Conservation (phyloP, 1,140 invertebrate species). For the Saccostrea glomerata region DNA sequence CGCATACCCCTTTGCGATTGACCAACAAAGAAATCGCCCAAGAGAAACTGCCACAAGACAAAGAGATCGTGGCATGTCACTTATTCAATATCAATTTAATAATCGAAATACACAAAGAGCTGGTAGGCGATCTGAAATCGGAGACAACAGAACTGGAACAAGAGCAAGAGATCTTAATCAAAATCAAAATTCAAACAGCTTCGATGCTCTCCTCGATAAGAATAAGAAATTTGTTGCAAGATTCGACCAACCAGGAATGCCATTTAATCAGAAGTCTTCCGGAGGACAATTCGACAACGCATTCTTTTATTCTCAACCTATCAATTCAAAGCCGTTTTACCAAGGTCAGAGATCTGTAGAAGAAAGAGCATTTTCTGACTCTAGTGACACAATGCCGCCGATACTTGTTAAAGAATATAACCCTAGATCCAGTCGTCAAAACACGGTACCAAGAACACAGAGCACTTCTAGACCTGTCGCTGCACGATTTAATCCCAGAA, state of each 20-base stretch:
- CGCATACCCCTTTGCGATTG: not conserved
- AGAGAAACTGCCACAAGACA: not conserved
- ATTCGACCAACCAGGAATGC: not conserved
- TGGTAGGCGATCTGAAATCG: too few relatives aligned
- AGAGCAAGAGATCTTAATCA: not conserved
- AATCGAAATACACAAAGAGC: not conserved
- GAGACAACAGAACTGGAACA: not conserved
- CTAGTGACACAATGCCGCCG: not conserved
- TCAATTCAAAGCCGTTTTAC: not conserved
- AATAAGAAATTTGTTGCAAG: conserved; percentile 30
- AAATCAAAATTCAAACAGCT: not conserved
- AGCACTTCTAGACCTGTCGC: not conserved
- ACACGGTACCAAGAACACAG: not conserved
- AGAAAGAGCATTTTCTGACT: not conserved
- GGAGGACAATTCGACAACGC: not conserved
- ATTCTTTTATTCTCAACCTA: not conserved
- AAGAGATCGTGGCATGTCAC: conserved; percentile 2
- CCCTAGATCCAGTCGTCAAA: not conserved
- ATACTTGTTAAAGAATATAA: not conserved
- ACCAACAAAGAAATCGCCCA: not conserved
- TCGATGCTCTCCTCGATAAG: conserved; percentile 9
- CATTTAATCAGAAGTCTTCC: not conserved
- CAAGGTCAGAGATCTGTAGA: not conserved
- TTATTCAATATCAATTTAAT: not conserved
- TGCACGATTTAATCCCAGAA: not conserved